These are phyloP conservation scores for Lophius americanus DNA, from an alignment of 2,797 vertebrate genomes.

Conservation along the genomic window DNA sequence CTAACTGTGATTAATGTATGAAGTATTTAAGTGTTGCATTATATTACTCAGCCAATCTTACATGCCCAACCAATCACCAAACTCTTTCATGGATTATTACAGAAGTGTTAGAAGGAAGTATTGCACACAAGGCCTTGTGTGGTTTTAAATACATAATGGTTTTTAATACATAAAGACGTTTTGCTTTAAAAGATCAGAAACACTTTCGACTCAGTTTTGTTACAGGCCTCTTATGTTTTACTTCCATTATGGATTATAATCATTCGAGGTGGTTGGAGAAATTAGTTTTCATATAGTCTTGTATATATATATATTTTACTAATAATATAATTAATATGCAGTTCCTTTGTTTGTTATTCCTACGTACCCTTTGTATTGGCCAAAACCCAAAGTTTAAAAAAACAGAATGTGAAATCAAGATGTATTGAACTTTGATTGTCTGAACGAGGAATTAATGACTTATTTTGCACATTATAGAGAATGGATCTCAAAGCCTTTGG, in stretches of 20 bases:
- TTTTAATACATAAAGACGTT: not conserved
- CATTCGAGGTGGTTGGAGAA: constrained; percentile 31
- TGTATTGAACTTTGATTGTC: constrained; percentile 10
- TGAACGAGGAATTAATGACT: constrained; percentile 17
- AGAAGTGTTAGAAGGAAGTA: constrained; percentile 14
- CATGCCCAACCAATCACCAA: constrained; percentile 20
- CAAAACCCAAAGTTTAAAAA: constrained; percentile 18
- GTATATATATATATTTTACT: constrained; percentile 36
- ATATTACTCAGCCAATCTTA: constrained; percentile 13
- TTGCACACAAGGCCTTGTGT: constrained; percentile 44
- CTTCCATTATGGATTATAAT: constrained; percentile 47
- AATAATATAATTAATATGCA: constrained; percentile 27
- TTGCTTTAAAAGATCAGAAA: constrained; percentile 18
- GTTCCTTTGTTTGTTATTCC: constrained; percentile 27
- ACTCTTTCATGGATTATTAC: constrained; percentile 15
- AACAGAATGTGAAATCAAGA: constrained; percentile 44
- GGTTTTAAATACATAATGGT: constrained; percentile 23
- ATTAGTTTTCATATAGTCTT: constrained; percentile 48
- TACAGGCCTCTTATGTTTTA: constrained; percentile 6
- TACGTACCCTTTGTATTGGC: constrained; percentile 46
- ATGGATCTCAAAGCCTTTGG: constrained; percentile 37
- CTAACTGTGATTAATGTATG: constrained; percentile 49
- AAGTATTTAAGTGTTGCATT: constrained; percentile 27
- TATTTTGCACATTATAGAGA: constrained; percentile 46
- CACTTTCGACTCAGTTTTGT: constrained; percentile 5